Conservation (phyloP, 2,113 vertebrate species). For the Sciurus niger region DNA sequence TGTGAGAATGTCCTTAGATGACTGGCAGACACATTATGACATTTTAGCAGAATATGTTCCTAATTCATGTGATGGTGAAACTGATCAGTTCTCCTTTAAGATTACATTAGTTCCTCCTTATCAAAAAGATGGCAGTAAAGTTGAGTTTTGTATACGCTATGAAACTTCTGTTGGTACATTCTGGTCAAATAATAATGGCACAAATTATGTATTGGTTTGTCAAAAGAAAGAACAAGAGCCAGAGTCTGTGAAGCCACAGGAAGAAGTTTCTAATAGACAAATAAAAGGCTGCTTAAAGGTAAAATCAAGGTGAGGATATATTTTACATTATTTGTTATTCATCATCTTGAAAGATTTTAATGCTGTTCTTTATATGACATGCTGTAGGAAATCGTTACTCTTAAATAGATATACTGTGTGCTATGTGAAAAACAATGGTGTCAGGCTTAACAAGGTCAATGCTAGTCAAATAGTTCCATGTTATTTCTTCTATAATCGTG, state of each 20-base stretch:
- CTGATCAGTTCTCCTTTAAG: slow-evolving; percentile 95
- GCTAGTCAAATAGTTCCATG: neutral
- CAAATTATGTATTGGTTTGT: slow-evolving; percentile 95
- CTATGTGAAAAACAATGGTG: slow-evolving; percentile 7
- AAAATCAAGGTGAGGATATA: slow-evolving; percentile 91
- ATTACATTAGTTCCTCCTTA: slow-evolving; percentile 93
- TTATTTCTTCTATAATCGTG: neutral
- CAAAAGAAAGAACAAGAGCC: slow-evolving; percentile 89
- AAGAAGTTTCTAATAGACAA: slow-evolving; percentile 87
- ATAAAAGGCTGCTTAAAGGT: slow-evolving; percentile 96
- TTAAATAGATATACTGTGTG: slow-evolving; percentile 10
- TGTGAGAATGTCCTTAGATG: slow-evolving; percentile 92
- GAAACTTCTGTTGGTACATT: slow-evolving; percentile 93
- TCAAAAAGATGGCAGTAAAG: slow-evolving; percentile 89
- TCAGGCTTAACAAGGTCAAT: slow-evolving; percentile 10
- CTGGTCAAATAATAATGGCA: slow-evolving; percentile 95
- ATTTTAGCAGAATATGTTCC: slow-evolving; percentile 95
- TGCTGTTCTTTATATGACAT: neutral
- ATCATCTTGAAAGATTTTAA: slow-evolving; percentile 8
- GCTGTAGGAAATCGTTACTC: neutral
- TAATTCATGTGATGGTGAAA: slow-evolving; percentile 94
- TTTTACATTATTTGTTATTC: slow-evolving; percentile 73
- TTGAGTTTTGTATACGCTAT: slow-evolving; percentile 97
- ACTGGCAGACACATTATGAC: slow-evolving; percentile 95
- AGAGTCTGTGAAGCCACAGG: slow-evolving; percentile 84